These are phyloP conservation scores for Oikopleura vanhoeffeni DNA, from an alignment of 23 tunicate species.

Conservation along the genomic window DNA sequence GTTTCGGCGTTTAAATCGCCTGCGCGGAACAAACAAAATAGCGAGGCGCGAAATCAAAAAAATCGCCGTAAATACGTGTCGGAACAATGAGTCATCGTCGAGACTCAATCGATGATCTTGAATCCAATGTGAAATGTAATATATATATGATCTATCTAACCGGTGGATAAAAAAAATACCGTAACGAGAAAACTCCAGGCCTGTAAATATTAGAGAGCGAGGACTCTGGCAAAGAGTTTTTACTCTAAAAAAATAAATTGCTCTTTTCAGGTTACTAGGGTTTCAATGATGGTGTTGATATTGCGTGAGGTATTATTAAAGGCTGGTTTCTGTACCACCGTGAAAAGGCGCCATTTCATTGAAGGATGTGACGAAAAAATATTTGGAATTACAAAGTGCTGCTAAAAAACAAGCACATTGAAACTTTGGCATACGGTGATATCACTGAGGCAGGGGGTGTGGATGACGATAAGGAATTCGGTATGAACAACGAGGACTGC, in stretches of 20 bases:
- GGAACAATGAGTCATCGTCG: too few species aligned
- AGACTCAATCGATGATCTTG: too few species aligned
- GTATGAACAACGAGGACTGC: too few species aligned
- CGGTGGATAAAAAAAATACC: too few species aligned
- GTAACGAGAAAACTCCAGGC: too few species aligned
- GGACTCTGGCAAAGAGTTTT: not conserved
- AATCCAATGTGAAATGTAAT: too few species aligned
- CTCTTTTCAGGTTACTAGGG: not conserved
- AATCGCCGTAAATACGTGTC: too few species aligned
- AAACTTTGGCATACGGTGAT: slow-evolving; percentile 88
- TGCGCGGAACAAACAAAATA: too few species aligned
- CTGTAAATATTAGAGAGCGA: not conserved
- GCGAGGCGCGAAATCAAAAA: too few species aligned
- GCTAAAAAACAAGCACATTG: slow-evolving; percentile 75
- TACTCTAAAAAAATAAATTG: too few species aligned
- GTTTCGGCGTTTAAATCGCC: too few species aligned
- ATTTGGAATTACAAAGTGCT: slow-evolving; percentile 31
- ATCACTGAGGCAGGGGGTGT: too few species aligned
- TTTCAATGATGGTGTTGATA: slow-evolving; percentile 31
- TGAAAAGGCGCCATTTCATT: slow-evolving; percentile 39
- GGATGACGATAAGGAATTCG: slow-evolving; percentile 90
- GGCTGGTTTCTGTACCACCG: slow-evolving; percentile 60
- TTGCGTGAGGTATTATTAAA: slow-evolving; percentile 37
- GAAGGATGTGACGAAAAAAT: slow-evolving; percentile 31
- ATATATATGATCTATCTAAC: not conserved